These are phyloP conservation scores for Deilephila porcellus DNA, from an alignment of 2,888 invertebrate genomes.

Conservation along the genomic window DNA sequence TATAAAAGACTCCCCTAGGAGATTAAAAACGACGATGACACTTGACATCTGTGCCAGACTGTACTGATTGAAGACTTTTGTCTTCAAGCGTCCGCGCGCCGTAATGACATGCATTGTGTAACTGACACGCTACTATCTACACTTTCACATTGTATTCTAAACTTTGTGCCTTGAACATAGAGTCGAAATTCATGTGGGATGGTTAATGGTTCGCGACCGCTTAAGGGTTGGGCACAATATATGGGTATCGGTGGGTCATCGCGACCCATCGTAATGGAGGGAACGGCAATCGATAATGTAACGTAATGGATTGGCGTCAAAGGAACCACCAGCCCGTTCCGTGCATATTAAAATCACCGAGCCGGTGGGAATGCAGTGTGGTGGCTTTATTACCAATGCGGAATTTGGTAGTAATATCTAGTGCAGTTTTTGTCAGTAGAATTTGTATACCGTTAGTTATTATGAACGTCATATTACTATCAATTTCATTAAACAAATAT, in stretches of 20 bases:
- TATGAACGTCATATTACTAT: too few species aligned
- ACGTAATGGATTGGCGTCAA: conserved; percentile 25
- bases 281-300: conserved; percentile 26
- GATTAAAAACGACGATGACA: conserved; percentile 16
- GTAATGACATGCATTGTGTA: conserved; percentile 27
- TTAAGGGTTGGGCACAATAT: conserved; percentile 25
- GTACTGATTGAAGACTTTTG: conserved; percentile 26
- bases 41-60: conserved; percentile 19
- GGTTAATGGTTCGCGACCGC: conserved; percentile 16
- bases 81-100: conserved; percentile 16
- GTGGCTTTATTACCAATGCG: conserved; percentile 16
- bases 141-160: background rate
- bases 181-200: background rate
- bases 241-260: conserved; percentile 26
- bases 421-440: too few species aligned
- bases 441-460: too few species aligned
- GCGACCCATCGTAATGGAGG: conserved; percentile 23
- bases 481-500: too few species aligned
- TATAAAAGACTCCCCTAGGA: conserved; percentile 13
- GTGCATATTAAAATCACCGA: conserved; percentile 23
- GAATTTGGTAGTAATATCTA: background rate
- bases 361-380: background rate
- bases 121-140: conserved; percentile 17
- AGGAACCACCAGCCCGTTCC: conserved; percentile 17
- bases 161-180: background rate